These are phyloP conservation scores for Chrysotoxum bicinctum DNA, from an alignment of 2,888 invertebrate species.

Conservation along the genomic window DNA sequence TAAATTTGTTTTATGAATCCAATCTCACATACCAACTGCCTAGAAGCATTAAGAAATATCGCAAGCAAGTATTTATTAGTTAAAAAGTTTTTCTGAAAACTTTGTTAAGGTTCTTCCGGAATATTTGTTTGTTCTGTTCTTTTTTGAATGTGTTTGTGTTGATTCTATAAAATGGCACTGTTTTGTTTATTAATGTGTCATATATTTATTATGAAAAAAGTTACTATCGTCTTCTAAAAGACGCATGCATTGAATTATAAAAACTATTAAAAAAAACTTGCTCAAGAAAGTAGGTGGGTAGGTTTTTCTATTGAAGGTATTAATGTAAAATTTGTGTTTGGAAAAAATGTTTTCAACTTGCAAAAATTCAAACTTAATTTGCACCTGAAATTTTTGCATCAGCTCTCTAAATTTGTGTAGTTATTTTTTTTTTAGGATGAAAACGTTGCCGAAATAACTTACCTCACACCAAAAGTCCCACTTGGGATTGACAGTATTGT, in stretches of 20 bases:
- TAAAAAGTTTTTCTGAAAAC: background rate
- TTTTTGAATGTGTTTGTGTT: background rate
- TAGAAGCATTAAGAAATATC: slow-evolving; percentile 47
- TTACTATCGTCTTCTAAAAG: background rate
- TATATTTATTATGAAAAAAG: slow-evolving; percentile 12
- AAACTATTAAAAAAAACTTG: slow-evolving; percentile 1
- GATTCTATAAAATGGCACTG: background rate
- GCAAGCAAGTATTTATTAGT: slow-evolving; percentile 33
- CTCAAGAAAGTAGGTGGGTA: background rate
- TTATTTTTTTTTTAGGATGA: slow-evolving; percentile 26
- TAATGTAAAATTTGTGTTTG: slow-evolving; percentile 1
- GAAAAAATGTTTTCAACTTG: slow-evolving; percentile 52
- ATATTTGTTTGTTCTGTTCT: background rate
- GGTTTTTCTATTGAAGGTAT: background rate
- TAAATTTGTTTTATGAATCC: too few species aligned
- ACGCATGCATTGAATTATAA: slow-evolving; percentile 33
- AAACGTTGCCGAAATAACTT: slow-evolving; percentile 76
- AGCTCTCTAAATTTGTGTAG: slow-evolving; percentile 24
- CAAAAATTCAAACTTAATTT: slow-evolving; percentile 48
- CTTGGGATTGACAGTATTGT: slow-evolving; percentile 96
- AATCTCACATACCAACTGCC: slow-evolving; percentile 61
- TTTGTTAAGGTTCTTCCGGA: background rate
- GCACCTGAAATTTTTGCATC: slow-evolving; percentile 37
- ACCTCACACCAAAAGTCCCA: slow-evolving; percentile 99
- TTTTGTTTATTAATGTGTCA: background rate